phyloP scores from a whole-genome alignment of 2,113 vertebrate species.

The Colaptes auratus region DNA sequence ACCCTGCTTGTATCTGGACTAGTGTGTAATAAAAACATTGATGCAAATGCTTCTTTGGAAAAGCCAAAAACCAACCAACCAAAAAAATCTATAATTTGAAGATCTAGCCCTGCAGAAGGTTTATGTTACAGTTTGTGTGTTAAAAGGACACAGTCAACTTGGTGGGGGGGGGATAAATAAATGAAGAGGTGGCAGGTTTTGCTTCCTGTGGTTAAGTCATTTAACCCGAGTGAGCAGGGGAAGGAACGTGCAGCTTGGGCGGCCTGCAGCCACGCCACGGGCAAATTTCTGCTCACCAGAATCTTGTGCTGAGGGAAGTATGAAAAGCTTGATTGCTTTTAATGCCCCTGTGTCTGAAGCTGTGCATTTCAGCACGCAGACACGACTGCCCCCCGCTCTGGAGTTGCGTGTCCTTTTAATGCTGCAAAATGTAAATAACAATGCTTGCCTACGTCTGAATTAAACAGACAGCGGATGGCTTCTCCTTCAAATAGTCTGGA shows the following conservation, averaged over 20 bases:
- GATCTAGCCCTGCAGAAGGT: constrained; percentile 22
- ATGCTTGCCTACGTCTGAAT: background rate
- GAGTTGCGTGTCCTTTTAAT: constrained; percentile 46
- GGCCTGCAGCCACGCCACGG: background rate
- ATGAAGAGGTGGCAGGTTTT: background rate
- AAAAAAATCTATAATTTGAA: constrained; percentile 26
- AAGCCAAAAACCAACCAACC: background rate
- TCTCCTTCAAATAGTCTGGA: constrained; percentile 18
- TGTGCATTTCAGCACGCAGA: background rate
- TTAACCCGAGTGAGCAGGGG: background rate
- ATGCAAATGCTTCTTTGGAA: background rate
- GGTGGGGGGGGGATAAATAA: background rate
- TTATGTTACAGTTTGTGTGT: constrained; percentile 30
- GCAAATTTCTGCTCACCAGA: background rate
- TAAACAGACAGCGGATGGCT: background rate
- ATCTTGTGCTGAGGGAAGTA: background rate
- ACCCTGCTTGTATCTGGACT: constrained; percentile 79
- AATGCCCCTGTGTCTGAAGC: background rate
- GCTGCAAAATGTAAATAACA: constrained; percentile 24
- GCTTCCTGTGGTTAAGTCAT: background rate
- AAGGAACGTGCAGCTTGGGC: background rate
- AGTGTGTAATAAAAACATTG: constrained; percentile 25
- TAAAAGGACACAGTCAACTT: constrained; percentile 48
- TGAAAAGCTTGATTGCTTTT: background rate
- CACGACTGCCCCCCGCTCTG: background rate